These are phyloP conservation scores for Diarsia mendica DNA, from an alignment of 2,888 invertebrate species.

Conservation along the genomic window DNA sequence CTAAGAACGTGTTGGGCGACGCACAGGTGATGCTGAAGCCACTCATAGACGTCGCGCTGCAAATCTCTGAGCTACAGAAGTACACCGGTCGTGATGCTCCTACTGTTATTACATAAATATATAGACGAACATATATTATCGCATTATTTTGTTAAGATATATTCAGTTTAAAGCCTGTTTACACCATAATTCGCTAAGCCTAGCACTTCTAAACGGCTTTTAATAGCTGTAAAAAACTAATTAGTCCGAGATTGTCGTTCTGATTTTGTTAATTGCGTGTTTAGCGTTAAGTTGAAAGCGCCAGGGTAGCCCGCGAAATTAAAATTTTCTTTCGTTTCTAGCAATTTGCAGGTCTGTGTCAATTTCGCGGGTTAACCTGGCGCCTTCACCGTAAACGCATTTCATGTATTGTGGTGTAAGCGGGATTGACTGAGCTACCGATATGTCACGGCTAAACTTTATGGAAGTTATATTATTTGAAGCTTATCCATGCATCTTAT, in stretches of 20 bases:
- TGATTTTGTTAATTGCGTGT: not conserved
- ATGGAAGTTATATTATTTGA: not conserved
- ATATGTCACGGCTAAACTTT: not conserved
- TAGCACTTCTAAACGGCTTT: too few relatives aligned
- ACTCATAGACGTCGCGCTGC: slow-evolving; percentile 96
- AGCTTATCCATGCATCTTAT: too few relatives aligned
- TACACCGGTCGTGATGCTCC: slow-evolving; percentile 97
- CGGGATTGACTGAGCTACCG: not conserved
- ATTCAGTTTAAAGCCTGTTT: not conserved
- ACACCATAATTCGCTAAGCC: not conserved
- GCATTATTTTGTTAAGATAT: not conserved
- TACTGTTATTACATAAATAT: slow-evolving; percentile 97
- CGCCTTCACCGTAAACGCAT: not conserved
- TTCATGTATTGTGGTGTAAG: not conserved
- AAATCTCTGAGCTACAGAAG: slow-evolving; percentile 94
- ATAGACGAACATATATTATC: not conserved
- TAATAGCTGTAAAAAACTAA: too few relatives aligned
- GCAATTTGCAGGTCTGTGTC: too few relatives aligned
- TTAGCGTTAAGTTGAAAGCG: too few relatives aligned
- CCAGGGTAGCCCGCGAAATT: too few relatives aligned
- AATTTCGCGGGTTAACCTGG: too few relatives aligned
- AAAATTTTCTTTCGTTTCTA: too few relatives aligned
- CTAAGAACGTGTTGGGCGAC: slow-evolving; percentile 92
- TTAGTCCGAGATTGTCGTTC: not conserved
- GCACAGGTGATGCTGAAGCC: slow-evolving; percentile 95